Percentiles rank a stretch among this genome's conserved stretches.
phyloP scores from a whole-genome alignment of 1,140 invertebrate genomes.

The Ceratosolen solmsi region DNA sequence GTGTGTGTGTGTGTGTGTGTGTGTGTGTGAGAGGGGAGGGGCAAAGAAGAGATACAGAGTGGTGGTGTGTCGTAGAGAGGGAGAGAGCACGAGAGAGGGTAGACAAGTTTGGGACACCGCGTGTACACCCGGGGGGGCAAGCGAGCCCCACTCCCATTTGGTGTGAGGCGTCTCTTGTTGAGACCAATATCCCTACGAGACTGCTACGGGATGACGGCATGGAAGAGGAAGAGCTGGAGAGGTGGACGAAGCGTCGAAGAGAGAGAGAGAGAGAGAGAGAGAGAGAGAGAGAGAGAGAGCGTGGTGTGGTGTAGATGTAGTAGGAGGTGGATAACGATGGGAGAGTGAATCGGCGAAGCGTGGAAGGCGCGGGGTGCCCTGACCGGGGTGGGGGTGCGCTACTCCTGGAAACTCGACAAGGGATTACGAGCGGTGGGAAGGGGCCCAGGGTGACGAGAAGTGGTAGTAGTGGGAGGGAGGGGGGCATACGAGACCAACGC shows the following conservation, averaged over 20 bases:
- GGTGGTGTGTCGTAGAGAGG: not conserved
- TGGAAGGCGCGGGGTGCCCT: slow-evolving; percentile 56
- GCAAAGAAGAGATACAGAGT: not conserved
- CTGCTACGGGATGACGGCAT: not conserved
- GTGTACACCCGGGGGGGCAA: not conserved
- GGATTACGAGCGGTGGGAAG: not conserved
- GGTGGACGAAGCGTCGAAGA: not conserved
- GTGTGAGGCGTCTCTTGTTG: not conserved
- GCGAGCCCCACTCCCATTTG: slow-evolving; percentile 1
- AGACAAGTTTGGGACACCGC: slow-evolving; percentile 8
- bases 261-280: slow-evolving; percentile 31
- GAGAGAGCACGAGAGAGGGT: slow-evolving; percentile 6
- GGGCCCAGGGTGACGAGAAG: not conserved
- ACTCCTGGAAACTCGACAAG: not conserved
- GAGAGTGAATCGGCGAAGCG: slow-evolving; percentile 62
- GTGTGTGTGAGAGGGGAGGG: not conserved
- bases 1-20: not conserved
- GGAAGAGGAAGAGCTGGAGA: slow-evolving; percentile 28
- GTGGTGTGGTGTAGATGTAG: slow-evolving; percentile 31
- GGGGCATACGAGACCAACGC: not conserved
- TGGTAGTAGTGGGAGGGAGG: not conserved
- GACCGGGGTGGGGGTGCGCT: slow-evolving; percentile 59
- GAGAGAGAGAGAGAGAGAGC: slow-evolving; percentile 47
- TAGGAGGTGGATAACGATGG: slow-evolving; percentile 35
- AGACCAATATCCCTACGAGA: not conserved